phyloP scores from a whole-genome alignment of 2,888 invertebrate species.

The Meiosimyza decipiens region DNA sequence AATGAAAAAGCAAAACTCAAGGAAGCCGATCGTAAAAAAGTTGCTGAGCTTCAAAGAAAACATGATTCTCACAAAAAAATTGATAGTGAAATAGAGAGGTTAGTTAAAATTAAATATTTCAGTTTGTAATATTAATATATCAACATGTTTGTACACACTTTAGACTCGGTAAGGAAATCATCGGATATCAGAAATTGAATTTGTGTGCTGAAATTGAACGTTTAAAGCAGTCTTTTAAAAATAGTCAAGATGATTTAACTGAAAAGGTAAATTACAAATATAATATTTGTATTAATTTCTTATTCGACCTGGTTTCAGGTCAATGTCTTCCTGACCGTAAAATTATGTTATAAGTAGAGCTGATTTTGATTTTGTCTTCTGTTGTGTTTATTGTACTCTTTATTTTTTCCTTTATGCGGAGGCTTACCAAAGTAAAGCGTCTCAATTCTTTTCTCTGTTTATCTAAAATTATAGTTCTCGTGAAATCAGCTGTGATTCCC shows the following conservation, averaged over 20 bases:
- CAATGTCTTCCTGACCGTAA: too few relatives aligned
- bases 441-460: too few relatives aligned
- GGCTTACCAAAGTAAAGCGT: too few relatives aligned
- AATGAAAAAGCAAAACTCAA: constrained; percentile 60
- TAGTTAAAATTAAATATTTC: not conserved
- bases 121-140: not conserved
- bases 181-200: constrained; percentile 70
- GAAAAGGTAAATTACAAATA: constrained; percentile 47
- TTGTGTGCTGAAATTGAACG: constrained; percentile 70
- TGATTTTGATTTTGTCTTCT: too few relatives aligned
- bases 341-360: too few relatives aligned
- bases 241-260: constrained; percentile 63
- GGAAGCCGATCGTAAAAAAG: constrained; percentile 53
- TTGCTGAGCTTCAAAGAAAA: constrained; percentile 52
- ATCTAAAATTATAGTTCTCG: too few relatives aligned
- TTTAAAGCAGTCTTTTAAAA: constrained; percentile 68
- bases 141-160: not conserved
- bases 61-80: constrained; percentile 54
- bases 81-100: constrained; percentile 63
- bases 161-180: constrained; percentile 70
- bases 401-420: too few relatives aligned
- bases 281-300: not conserved
- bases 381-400: too few relatives aligned
- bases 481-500: too few relatives aligned
- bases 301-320: not conserved